A percentile compares a stretch with the other conserved stretches of the same genome.
Conservation (phyloP, 2,888 invertebrate genomes). For the Lumbricus terrestris region DNA sequence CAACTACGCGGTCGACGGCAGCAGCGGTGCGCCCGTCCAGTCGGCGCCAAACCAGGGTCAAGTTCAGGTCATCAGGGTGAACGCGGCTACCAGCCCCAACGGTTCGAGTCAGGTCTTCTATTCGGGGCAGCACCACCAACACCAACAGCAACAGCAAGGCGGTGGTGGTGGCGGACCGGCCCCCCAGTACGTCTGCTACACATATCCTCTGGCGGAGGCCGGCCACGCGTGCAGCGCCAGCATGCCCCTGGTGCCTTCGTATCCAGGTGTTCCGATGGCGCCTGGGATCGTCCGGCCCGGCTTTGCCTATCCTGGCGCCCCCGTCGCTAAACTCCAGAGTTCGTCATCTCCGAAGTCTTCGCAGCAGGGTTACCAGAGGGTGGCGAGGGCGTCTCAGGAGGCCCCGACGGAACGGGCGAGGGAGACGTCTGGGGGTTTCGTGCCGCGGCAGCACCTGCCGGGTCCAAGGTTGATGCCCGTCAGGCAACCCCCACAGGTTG, state of each 20-base stretch:
- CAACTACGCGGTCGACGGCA: background rate
- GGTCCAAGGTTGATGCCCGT: background rate
- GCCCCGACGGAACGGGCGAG: background rate
- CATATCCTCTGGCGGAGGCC: background rate
- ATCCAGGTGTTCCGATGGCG: background rate
- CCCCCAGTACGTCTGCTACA: constrained; percentile 13
- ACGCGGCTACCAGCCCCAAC: background rate
- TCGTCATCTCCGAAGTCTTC: background rate
- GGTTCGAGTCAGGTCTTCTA: background rate
- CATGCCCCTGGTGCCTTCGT: background rate
- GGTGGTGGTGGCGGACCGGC: background rate
- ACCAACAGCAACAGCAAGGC: background rate
- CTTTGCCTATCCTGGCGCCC: background rate
- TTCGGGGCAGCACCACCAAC: constrained; percentile 4
- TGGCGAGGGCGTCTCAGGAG: background rate
- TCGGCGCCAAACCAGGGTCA: constrained; percentile 5
- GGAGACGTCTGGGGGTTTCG: background rate
- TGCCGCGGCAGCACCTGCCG: background rate
- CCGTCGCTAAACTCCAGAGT: background rate
- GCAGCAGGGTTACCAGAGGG: background rate
- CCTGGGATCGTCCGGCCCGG: background rate
- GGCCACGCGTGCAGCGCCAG: background rate
- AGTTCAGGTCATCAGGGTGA: constrained; percentile 12
- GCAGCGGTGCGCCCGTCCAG: background rate
- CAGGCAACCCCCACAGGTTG: background rate